A percentile compares a stretch with the other conserved stretches of the same genome.
These are phyloP conservation scores for Dryoscopus gambensis DNA, from an alignment of 2,113 vertebrate genomes.

Conservation along the genomic window DNA sequence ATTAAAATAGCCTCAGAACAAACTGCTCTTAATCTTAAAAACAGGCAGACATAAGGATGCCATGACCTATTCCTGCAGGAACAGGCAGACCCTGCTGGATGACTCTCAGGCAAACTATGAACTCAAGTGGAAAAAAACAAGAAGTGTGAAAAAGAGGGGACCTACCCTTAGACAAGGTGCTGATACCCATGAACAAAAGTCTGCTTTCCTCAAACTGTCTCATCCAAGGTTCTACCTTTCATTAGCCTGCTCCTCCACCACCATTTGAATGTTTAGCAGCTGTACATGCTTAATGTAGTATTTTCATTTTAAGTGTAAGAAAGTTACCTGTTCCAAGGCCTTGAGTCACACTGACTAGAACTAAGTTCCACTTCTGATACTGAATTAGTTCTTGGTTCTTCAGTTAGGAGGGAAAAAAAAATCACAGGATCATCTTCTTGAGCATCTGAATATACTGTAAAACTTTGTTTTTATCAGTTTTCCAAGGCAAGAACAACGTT, in stretches of 20 bases:
- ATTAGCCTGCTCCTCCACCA: background rate
- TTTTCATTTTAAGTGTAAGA: background rate
- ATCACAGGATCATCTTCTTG: background rate
- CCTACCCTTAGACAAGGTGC: too few relatives aligned
- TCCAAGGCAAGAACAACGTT: background rate
- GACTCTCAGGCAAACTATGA: background rate
- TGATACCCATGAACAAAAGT: background rate
- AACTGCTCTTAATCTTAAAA: background rate
- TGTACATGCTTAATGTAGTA: background rate
- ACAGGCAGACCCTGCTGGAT: background rate
- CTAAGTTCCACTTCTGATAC: background rate
- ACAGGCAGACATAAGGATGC: background rate
- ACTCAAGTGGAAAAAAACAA: background rate
- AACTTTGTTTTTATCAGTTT: background rate
- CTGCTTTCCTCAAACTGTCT: background rate
- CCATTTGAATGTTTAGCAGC: background rate
- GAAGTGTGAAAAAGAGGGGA: accelerated
- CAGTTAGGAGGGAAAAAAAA: background rate
- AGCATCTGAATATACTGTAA: background rate
- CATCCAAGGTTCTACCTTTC: background rate
- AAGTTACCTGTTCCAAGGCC: background rate
- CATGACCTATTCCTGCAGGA: background rate
- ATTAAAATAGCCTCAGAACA: background rate
- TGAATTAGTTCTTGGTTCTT: background rate
- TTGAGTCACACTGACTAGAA: background rate